A percentile compares a stretch with the other conserved stretches of the same genome.
Conservation (phyloP, 1,140 invertebrate species). For the Drosophila azteca region DNA sequence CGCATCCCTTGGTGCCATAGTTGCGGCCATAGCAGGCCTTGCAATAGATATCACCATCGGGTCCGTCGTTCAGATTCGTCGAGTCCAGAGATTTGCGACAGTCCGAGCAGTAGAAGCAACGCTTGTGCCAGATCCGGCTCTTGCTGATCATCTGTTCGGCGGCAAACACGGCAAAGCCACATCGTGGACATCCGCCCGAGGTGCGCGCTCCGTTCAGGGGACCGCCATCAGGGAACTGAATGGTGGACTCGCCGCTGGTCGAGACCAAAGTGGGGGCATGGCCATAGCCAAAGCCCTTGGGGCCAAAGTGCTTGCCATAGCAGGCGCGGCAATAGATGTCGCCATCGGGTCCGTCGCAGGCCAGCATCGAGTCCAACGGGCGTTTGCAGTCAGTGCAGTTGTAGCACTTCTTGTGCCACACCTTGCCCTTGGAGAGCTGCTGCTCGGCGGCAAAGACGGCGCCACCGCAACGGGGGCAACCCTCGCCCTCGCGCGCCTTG, state of each 20-base stretch:
- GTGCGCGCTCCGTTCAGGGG: conserved; percentile 85
- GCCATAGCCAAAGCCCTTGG: conserved; percentile 95
- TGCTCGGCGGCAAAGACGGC: conserved; percentile 97
- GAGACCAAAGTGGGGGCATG: conserved; percentile 93
- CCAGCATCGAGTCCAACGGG: conserved; percentile 95
- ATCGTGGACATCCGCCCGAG: conserved; percentile 90
- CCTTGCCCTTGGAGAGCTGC: conserved; percentile 95
- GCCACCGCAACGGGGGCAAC: conserved; percentile 95
- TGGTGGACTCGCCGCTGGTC: conserved; percentile 88
- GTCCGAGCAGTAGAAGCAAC: conserved; percentile 97
- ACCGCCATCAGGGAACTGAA: conserved; percentile 86
- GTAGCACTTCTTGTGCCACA: conserved; percentile 98
- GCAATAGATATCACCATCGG: conserved; percentile 97
- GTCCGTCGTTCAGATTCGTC: conserved; percentile 95
- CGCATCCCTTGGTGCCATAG: conserved; percentile 97
- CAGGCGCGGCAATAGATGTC: conserved; percentile 95
- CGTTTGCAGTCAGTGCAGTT: conserved; percentile 96
- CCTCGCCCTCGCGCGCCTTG: conserved; percentile 93
- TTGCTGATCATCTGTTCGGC: conserved; percentile 98
- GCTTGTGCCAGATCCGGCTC: conserved; percentile 96
- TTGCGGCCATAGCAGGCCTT: conserved; percentile 95
- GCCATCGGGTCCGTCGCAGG: conserved; percentile 94
- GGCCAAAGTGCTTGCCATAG: conserved; percentile 95
- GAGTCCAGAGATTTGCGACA: conserved; percentile 96
- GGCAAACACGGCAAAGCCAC: conserved; percentile 94